Percentiles rank a stretch among this genome's conserved stretches.
Conservation (phyloP, 64 coral and sea anemone genomes). For the Pachyseris speciosa region DNA sequence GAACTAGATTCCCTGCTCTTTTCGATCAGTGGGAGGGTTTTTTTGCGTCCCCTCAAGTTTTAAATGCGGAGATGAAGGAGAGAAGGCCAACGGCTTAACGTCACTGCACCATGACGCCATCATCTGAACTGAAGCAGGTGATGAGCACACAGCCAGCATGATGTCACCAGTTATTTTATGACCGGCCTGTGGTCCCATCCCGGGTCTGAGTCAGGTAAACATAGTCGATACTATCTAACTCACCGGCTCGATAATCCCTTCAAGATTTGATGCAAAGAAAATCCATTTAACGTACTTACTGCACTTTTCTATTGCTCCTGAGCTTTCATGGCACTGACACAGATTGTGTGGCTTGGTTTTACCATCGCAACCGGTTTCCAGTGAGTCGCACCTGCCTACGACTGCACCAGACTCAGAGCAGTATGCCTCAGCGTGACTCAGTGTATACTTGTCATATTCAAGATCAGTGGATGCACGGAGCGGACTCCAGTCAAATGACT, state of each 20-base stretch:
- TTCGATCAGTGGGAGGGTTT: no score
- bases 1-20: no score
- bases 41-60: no score
- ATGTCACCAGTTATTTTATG: no score
- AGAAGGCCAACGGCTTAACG: no score
- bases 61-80: no score
- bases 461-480: conserved; percentile 46
- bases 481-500: conserved; percentile 71
- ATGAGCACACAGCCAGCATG: no score
- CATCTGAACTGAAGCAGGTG: no score
- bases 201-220: no score
- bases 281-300: conserved; percentile 82
- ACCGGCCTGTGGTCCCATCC: no score
- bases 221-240: no score
- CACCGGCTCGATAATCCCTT: not conserved
- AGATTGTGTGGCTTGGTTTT: not conserved
- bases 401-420: conserved; percentile 84
- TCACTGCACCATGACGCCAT: no score
- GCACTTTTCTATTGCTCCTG: conserved; percentile 87
- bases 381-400: conserved; percentile 70
- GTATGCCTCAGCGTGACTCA: conserved; percentile 79
- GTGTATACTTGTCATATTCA: conserved; percentile 51
- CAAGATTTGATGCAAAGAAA: not conserved
- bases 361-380: conserved; percentile 74
- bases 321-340: conserved; percentile 75